Evolutionary conservation across 2,113 vertebrate genomes (phyloP).

Genomic region (Polypterus bichir): DNA sequence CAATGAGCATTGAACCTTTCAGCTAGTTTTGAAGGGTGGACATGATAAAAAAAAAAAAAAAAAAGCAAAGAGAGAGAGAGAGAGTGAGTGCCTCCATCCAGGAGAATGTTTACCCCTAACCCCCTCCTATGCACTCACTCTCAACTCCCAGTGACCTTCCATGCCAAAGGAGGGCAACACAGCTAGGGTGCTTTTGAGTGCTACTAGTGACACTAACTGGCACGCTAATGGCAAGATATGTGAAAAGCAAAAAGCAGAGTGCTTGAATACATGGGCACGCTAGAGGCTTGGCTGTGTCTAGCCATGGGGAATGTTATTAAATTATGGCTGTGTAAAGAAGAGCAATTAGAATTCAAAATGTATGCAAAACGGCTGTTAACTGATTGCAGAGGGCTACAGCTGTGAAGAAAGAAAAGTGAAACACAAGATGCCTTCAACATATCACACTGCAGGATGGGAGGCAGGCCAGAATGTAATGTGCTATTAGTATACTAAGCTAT

Average conservation of each 20-base stretch:
- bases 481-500: background rate
- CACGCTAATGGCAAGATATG: constrained; percentile 3
- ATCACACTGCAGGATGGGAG: background rate
- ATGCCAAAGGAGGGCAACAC: constrained; percentile 7
- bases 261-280: constrained; percentile 10
- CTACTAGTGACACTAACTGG: background rate
- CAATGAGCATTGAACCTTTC: constrained; percentile 36
- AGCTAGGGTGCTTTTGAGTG: constrained; percentile 5
- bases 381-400: constrained; percentile 8
- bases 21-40: constrained; percentile 21
- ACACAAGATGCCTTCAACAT: constrained; percentile 12
- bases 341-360: constrained; percentile 42
- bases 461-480: background rate
- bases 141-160: constrained; percentile 2
- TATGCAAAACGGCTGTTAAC: constrained; percentile 23
- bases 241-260: constrained; percentile 13
- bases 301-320: constrained; percentile 31
- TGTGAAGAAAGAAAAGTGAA: background rate
- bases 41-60: constrained; percentile 9
- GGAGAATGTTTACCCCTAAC: background rate
- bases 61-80: constrained; percentile 1
- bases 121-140: background rate
- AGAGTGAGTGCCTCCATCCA: too few species aligned
- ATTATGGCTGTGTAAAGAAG: constrained; percentile 24
- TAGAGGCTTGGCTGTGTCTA: constrained; percentile 13